A percentile compares a stretch with the other conserved stretches of the same genome.
These are phyloP conservation scores for Xestoiulus laeticollis DNA, from an alignment of 2,888 invertebrate species.

Conservation along the genomic window DNA sequence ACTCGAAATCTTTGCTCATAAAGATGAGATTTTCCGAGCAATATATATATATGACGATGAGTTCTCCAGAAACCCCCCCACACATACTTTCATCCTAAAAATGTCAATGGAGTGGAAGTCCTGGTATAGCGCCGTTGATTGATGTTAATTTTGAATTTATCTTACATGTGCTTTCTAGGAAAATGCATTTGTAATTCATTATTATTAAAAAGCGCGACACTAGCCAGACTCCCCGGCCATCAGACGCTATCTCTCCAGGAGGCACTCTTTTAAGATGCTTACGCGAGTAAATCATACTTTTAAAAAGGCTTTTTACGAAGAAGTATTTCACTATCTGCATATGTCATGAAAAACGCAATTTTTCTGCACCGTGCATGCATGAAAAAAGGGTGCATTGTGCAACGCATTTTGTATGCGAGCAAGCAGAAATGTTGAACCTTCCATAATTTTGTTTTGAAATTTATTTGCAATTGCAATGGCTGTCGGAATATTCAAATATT, in stretches of 20 bases:
- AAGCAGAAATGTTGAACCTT: background rate
- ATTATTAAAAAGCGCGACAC: conserved; percentile 22
- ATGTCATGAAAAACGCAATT: background rate
- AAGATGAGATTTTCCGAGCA: background rate
- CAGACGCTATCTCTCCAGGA: conserved; percentile 31
- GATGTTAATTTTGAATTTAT: conserved; percentile 41
- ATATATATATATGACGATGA: background rate
- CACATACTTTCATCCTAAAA: background rate
- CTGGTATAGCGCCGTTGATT: background rate
- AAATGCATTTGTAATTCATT: conserved; percentile 38
- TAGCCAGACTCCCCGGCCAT: conserved; percentile 17
- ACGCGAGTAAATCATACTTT: conserved; percentile 28
- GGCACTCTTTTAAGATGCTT: conserved; percentile 31
- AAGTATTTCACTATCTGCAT: conserved; percentile 43
- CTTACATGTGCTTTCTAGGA: conserved; percentile 32
- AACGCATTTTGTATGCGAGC: background rate
- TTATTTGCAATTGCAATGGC: conserved; percentile 41
- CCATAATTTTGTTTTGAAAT: conserved; percentile 35
- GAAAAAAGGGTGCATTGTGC: background rate
- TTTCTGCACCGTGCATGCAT: background rate
- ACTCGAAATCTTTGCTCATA: background rate
- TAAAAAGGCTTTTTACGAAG: conserved; percentile 1
- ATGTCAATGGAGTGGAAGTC: conserved; percentile 19
- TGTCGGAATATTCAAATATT: conserved; percentile 34
- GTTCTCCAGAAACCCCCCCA: background rate